These are phyloP conservation scores for Falco biarmicus DNA, from an alignment of 2,797 vertebrate genomes.

Conservation along the genomic window DNA sequence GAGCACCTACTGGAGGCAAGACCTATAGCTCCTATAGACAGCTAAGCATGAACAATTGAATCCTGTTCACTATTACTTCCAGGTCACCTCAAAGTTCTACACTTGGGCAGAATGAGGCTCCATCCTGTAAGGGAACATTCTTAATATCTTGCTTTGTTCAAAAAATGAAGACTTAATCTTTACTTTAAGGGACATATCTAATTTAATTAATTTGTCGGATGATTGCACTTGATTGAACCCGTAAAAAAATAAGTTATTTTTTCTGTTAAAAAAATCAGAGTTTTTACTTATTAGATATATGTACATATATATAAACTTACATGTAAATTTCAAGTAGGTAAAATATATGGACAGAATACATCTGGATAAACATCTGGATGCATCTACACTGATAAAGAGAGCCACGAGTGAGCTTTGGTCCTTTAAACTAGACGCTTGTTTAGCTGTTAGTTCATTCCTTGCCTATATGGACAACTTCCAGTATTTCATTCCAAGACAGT, in stretches of 20 bases:
- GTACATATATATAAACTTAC: rapidly evolving
- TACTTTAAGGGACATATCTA: neutral
- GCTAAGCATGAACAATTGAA: neutral
- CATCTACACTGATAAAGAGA: neutral
- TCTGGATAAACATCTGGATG: neutral
- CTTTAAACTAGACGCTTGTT: neutral
- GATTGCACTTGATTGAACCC: neutral
- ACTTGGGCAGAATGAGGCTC: neutral
- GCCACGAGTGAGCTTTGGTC: neutral
- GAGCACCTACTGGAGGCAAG: neutral
- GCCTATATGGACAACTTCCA: neutral
- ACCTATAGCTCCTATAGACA: neutral
- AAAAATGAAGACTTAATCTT: neutral
- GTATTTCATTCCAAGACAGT: neutral
- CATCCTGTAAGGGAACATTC: neutral
- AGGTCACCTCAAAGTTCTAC: neutral
- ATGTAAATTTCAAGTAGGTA: neutral
- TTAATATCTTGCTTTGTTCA: neutral
- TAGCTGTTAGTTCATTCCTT: neutral
- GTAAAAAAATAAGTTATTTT: neutral
- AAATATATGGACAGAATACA: neutral
- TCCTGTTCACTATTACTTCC: neutral
- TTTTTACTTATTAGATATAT: neutral
- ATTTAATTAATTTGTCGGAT: neutral
- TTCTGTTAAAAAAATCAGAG: neutral